Conservation (phyloP, 2,797 vertebrate genomes). For the Takifugu rubripes region DNA sequence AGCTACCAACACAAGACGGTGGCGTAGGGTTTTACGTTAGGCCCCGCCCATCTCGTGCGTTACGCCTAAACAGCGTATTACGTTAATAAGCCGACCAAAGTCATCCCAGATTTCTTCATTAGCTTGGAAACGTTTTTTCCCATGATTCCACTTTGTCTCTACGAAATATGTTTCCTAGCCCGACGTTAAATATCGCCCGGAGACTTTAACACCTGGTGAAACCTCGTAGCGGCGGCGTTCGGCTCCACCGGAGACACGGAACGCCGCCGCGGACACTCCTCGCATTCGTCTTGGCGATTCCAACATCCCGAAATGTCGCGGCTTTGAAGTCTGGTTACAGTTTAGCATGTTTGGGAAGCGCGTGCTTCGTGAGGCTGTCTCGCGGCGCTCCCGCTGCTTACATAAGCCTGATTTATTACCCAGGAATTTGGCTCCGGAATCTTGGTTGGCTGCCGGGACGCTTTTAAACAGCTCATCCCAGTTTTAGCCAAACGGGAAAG, state of each 20-base stretch:
- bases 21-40: too few species aligned
- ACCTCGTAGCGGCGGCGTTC: too few species aligned
- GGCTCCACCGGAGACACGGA: slow-evolving; percentile 3
- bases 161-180: slow-evolving; percentile 6
- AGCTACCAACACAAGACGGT: too few species aligned
- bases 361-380: slow-evolving; percentile 33
- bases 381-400: slow-evolving; percentile 27
- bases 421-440: slow-evolving; percentile 12
- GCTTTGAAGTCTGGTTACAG: not conserved
- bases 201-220: not conserved
- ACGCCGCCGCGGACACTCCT: slow-evolving; percentile 4
- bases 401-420: slow-evolving; percentile 36
- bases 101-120: not conserved
- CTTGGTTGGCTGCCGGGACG: not conserved
- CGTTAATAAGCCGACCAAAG: too few species aligned
- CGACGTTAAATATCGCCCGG: not conserved
- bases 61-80: too few species aligned
- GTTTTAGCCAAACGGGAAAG: too few species aligned
- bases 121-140: not conserved
- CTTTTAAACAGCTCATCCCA: slow-evolving; percentile 4
- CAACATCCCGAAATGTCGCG: too few species aligned
- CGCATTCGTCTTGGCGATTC: not conserved
- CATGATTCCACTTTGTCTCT: slow-evolving; percentile 1
- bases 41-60: too few species aligned
- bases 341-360: not conserved